Evolutionary conservation across 2,888 invertebrate species (phyloP).

Genomic region (Aquatica leii): DNA sequence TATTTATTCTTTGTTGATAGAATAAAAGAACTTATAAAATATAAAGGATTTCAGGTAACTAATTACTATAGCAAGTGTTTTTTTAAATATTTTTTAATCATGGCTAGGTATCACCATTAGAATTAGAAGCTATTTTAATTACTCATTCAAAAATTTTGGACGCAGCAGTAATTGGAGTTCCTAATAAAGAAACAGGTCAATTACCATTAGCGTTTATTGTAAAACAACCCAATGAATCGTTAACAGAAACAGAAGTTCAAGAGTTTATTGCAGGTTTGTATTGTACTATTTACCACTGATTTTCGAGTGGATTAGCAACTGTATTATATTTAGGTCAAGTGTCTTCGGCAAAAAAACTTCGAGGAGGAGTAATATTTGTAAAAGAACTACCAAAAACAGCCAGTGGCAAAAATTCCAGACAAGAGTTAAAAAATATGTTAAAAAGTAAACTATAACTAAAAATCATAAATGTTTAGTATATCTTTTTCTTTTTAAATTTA

Average conservation of each 20-base stretch:
- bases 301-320: too few species aligned
- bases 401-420: conserved; percentile 80
- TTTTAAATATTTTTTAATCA: conserved; percentile 5
- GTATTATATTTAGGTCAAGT: conserved; percentile 59
- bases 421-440: conserved; percentile 50
- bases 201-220: conserved; percentile 82
- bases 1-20: conserved; percentile 82
- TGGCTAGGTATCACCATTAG: conserved; percentile 82
- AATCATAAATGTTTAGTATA: too few species aligned
- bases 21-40: conserved; percentile 87
- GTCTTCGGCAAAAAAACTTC: conserved; percentile 74
- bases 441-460: too few species aligned
- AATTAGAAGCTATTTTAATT: conserved; percentile 81
- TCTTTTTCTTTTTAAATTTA: too few species aligned
- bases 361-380: conserved; percentile 78
- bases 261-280: conserved; percentile 57
- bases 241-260: conserved; percentile 61
- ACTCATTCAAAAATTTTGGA: conserved; percentile 77
- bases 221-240: conserved; percentile 62
- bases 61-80: neutral
- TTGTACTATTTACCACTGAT: neutral
- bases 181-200: conserved; percentile 78
- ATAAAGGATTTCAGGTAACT: conserved; percentile 78
- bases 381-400: conserved; percentile 78
- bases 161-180: conserved; percentile 82